Evolutionary conservation across 1,140 invertebrate genomes (phyloP).

Genomic region (Myzus persicae): DNA sequence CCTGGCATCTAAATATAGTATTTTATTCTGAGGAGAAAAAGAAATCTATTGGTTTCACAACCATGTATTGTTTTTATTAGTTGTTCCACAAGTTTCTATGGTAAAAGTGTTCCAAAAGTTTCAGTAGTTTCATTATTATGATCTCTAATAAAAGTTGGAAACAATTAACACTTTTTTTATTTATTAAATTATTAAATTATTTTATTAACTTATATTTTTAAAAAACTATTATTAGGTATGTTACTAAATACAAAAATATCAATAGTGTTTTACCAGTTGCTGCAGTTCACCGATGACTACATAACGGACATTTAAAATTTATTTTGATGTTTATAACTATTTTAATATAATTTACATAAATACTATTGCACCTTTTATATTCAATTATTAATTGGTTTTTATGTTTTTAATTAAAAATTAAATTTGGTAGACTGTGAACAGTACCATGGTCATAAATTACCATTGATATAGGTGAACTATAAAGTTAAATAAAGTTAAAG

Average conservation of each 20-base stretch:
- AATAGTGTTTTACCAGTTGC: background rate
- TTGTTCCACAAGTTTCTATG: background rate
- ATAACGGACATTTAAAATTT: background rate
- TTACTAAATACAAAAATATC: background rate
- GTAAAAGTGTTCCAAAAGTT: background rate
- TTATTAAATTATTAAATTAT: background rate
- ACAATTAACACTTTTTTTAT: background rate
- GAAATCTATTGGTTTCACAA: background rate
- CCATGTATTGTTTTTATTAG: background rate
- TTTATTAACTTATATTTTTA: background rate
- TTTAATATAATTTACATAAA: background rate
- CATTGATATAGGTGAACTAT: background rate
- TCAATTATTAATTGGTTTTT: background rate
- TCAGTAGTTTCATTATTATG: background rate
- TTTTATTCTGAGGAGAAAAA: background rate
- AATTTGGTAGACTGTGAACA: background rate
- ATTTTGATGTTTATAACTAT: background rate
- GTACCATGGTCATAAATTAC: background rate
- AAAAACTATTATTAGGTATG: background rate
- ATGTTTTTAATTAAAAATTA: background rate
- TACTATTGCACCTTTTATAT: background rate
- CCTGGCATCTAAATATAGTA: background rate
- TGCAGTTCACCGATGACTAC: background rate
- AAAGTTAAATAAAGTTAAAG: too few relatives aligned
- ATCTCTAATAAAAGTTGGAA: background rate